Evolutionary conservation across 2,888 invertebrate species (phyloP), one percentile per base, ranked within the genome.

Genomic region (Tortrix viridana): DNA sequence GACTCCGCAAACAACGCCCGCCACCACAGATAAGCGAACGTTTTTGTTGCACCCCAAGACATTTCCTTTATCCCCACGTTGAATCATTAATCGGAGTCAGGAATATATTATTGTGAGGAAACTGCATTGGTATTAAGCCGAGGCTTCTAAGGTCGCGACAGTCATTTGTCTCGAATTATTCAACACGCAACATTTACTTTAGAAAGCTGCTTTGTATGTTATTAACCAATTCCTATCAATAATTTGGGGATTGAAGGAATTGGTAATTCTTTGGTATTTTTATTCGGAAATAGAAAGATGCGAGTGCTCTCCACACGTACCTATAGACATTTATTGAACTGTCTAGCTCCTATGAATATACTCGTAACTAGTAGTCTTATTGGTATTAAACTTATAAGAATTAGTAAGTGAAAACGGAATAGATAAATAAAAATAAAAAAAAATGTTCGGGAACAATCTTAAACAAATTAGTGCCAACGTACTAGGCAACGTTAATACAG

Each of bases 1-100:
- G 89, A 89, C 87, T 80, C 77, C 76, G 77, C 82, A 79, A 84
- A 87, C 88, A 87, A 84, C 84, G 79, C 76, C 75, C 68, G 72
- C 66, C 62, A 71, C 75, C 75, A 76, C 59, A 82, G 85, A 86
- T 86, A 85, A 86, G 79, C 68, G 59, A 68, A 74, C 76, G 79
- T 77, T 82, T 75, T 84, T 81, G 74, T 76, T 75, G 71, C 72
- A 72, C 73, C 71, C 71, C 66, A 68, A 67, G 64, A 68, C 71
- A 70, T 74, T 74, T 73, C 75, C 74, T 74, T 73, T 74, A 74
- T 72, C 71, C 69, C 68, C 66, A 59, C 67, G 67, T 67, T 68
- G 65, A 72, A 69, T 67, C 65, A 67, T 66, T 68, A 67, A 66
- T 69, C 66, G 38, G 53, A 69, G 63, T 60, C 64, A 67, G 69